phyloP scores from a whole-genome alignment of 2,113 vertebrate species.

The Xenus cinereus region DNA sequence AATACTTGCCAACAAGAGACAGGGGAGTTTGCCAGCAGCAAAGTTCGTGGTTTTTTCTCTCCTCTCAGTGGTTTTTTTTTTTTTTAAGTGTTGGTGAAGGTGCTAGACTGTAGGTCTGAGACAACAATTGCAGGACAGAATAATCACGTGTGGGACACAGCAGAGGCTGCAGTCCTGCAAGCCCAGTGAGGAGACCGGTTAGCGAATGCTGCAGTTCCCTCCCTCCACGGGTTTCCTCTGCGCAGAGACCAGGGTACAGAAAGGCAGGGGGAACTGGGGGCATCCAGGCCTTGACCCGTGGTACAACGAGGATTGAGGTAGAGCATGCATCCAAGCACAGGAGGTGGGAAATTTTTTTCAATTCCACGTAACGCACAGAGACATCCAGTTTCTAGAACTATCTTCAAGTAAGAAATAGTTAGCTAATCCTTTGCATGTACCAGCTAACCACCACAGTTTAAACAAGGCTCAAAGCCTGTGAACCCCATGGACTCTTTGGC shows the following conservation, averaged over 20 bases:
- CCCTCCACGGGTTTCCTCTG: neutral
- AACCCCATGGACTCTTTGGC: neutral
- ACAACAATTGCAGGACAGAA: neutral
- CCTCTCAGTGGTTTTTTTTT: neutral
- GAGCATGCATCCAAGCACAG: neutral
- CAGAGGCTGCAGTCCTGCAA: neutral
- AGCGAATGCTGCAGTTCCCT: neutral
- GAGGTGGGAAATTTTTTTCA: neutral
- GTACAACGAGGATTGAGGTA: neutral
- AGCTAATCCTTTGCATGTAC: neutral
- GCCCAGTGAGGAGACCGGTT: neutral
- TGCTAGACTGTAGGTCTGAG: neutral
- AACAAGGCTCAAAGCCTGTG: neutral
- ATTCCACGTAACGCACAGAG: neutral
- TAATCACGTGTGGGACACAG: neutral
- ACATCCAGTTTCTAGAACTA: neutral
- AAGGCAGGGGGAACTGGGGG: neutral
- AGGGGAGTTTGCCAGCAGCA: neutral
- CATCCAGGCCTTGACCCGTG: neutral
- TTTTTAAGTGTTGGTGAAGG: neutral
- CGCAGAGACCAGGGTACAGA: fast-evolving
- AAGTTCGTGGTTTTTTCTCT: neutral
- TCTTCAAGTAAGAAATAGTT: neutral
- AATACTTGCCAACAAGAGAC: neutral
- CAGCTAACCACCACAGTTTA: neutral